Evolutionary conservation across 2,888 invertebrate species (phyloP).

Genomic region (Aspidiotus rigidus): DNA sequence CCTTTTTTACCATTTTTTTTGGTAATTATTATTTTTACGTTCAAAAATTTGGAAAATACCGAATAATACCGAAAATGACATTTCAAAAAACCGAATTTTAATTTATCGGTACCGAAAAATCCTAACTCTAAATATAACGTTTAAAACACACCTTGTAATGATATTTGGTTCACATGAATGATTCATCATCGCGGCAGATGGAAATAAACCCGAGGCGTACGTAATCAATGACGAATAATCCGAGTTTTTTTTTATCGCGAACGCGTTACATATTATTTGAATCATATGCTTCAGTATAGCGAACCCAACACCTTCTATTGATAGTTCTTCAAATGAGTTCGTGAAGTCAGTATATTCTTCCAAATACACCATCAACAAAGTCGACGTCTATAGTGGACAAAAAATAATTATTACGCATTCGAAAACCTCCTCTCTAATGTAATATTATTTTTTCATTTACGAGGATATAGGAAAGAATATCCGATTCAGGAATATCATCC

Average conservation of each 20-base stretch:
- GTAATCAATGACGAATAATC: slow-evolving; percentile 43
- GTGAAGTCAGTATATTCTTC: slow-evolving; percentile 55
- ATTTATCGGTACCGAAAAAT: too few species aligned
- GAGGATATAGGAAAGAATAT: slow-evolving; percentile 60
- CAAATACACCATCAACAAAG: slow-evolving; percentile 57
- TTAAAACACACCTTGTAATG: slow-evolving; percentile 51
- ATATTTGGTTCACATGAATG: slow-evolving; percentile 84
- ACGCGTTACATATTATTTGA: slow-evolving; percentile 72
- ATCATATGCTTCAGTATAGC: slow-evolving; percentile 64
- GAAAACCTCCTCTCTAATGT: neutral
- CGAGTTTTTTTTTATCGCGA: slow-evolving; percentile 47
- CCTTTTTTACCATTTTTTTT: too few species aligned
- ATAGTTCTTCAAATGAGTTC: slow-evolving; percentile 43
- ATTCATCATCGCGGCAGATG: slow-evolving; percentile 82
- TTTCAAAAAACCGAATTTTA: too few species aligned
- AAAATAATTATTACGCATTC: neutral
- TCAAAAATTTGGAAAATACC: too few species aligned
- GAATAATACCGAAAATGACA: too few species aligned
- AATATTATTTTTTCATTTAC: slow-evolving; percentile 46
- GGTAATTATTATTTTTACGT: too few species aligned
- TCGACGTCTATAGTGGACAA: slow-evolving; percentile 51
- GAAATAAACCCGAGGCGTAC: slow-evolving; percentile 72
- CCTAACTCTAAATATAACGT: too few species aligned
- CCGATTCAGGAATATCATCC: slow-evolving; percentile 54
- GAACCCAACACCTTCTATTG: slow-evolving; percentile 52